Base-by-base conservation (phyloP, 2,113 vertebrate genomes). In the Platysternon megacephalum region DNA sequence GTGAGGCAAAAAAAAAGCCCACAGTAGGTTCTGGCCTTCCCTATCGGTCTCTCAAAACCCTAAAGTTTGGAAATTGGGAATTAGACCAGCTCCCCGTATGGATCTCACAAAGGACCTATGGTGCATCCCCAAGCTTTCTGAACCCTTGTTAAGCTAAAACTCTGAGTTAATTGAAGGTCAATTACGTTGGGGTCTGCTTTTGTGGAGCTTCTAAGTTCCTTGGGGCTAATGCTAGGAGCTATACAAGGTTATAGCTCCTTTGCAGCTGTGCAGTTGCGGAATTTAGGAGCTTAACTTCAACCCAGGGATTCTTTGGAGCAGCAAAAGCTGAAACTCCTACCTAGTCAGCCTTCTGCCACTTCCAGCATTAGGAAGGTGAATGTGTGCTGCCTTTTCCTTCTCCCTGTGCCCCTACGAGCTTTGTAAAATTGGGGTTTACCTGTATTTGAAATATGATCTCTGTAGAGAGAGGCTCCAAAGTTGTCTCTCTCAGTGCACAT, bases 1-100 rank as follows among this genome's bases (percentile, higher is more conserved):
- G 99, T 99, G 96, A 95, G 42, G n/a, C 88, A 49, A 48, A 49
- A 49, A 49, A 79, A 14, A 55, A 89, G 53, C 49, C 44, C 44
- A 42, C 12, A 29, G 1, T 89, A 91, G 42, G 32, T 17, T n/a
- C 16, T 92, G 2, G 1, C 11, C 80, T 21, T 56, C 52, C 65
- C 55, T 48, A 22, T 53, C 48, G 39, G n/a, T 83, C 49, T 48
- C 35, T 51, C 55, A 61, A 44, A 84, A 58, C 3, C 28, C 46
- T 61, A 39, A 72, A 21, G n/a, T 39, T 72, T 72, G 9, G 17
- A n/a, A 72, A 72, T 11, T 72, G 35, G n/a, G 65, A 39, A 72
- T 22, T 72, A 9, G n/a, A 22, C 8, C 65, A 72, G 65, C 39
- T 72, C 19, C n/a, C 65, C 19, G 4, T 39, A 39, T 39, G n/a